Evolutionary conservation across 2,888 invertebrate species (phyloP).

Genomic region (Athalia rosae): DNA sequence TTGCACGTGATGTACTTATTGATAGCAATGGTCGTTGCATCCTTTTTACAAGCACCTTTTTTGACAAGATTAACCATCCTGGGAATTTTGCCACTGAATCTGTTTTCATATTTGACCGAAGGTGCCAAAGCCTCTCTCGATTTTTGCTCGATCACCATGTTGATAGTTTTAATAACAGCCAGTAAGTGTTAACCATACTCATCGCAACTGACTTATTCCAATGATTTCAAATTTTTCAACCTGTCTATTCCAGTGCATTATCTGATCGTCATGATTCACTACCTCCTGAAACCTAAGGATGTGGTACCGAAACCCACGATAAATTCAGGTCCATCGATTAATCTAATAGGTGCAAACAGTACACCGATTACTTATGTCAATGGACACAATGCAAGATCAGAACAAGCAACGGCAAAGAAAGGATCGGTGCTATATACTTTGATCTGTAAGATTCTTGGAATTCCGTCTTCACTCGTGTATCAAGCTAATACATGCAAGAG

Average conservation of each 20-base stretch:
- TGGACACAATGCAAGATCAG: conserved; percentile 26
- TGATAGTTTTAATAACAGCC: conserved; percentile 67
- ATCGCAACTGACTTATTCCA: not conserved
- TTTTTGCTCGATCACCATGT: conserved; percentile 66
- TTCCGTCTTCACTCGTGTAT: conserved; percentile 31
- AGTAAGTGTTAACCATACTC: conserved; percentile 58
- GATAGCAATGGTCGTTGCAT: conserved; percentile 68
- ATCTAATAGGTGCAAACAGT: conserved; percentile 25
- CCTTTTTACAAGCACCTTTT: conserved; percentile 69
- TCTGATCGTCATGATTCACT: conserved; percentile 63
- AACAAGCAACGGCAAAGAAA: not conserved
- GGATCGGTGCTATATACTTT: conserved; percentile 29
- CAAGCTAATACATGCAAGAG: conserved; percentile 52
- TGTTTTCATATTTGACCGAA: conserved; percentile 66
- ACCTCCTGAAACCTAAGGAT: conserved; percentile 53
- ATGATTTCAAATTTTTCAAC: not conserved
- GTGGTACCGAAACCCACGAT: not conserved
- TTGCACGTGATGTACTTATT: conserved; percentile 67
- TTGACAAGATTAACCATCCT: conserved; percentile 67
- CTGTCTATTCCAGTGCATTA: conserved; percentile 64
- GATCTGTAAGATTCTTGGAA: conserved; percentile 25
- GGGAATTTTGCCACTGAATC: conserved; percentile 67
- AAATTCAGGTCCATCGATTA: not conserved
- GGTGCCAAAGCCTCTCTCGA: conserved; percentile 67
- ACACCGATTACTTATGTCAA: conserved; percentile 32